Evolutionary conservation across 2,888 invertebrate genomes (phyloP).

Genomic region (Erebia epiphron): DNA sequence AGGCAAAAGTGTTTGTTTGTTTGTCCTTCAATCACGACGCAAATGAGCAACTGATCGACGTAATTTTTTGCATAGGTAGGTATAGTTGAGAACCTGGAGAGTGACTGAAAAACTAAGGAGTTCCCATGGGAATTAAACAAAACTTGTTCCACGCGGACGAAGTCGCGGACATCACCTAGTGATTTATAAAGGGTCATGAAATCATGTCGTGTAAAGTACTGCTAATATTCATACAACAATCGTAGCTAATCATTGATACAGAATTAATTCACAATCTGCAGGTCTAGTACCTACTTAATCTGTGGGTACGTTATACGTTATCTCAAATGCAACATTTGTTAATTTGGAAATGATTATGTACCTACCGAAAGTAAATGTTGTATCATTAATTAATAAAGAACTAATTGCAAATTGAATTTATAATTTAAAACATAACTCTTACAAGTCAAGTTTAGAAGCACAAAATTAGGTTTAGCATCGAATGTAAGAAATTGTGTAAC

Average conservation of each 20-base stretch:
- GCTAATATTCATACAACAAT: neutral
- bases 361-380: neutral
- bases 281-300: too few relatives aligned
- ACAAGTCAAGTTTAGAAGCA: constrained; percentile 67
- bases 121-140: too few relatives aligned
- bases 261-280: neutral
- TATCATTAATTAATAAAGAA: too few relatives aligned
- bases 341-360: neutral
- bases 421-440: constrained; percentile 38
- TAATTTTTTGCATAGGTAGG: too few relatives aligned
- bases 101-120: too few relatives aligned
- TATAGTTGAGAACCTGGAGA: too few relatives aligned
- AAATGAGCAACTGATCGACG: too few relatives aligned
- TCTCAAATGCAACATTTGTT: neutral
- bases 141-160: too few relatives aligned
- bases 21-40: too few relatives aligned
- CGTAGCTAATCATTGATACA: neutral
- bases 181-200: neutral
- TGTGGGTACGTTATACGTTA: neutral
- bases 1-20: too few relatives aligned
- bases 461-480: constrained; percentile 54
- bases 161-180: too few relatives aligned
- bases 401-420: neutral
- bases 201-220: neutral
- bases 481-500: constrained; percentile 39